Percentiles rank a stretch among this genome's conserved stretches.
Conservation (phyloP, 2,113 vertebrate species). For the Cheirogaleus medius region DNA sequence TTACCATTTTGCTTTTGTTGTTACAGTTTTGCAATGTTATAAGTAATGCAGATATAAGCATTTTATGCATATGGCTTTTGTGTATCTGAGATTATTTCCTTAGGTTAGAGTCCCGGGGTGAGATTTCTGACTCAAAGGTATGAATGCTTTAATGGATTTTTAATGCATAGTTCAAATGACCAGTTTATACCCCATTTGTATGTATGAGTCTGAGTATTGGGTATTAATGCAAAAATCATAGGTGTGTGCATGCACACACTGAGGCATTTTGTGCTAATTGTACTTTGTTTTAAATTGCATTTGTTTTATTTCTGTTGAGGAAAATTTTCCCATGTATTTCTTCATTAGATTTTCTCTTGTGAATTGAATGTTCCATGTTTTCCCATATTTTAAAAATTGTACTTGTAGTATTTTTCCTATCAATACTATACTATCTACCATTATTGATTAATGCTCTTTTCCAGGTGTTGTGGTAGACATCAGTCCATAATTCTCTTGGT, state of each 20-base stretch:
- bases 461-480: not conserved
- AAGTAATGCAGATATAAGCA: not conserved
- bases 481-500: not conserved
- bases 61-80: not conserved
- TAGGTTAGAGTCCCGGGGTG: not conserved
- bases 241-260: not conserved
- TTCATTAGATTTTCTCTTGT: not conserved
- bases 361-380: not conserved
- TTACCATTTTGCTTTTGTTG: constrained; percentile 1
- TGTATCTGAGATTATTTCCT: not conserved
- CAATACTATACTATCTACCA: not conserved
- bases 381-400: not conserved
- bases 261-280: not conserved
- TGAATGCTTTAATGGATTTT: not conserved
- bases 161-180: not conserved
- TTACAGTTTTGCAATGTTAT: not conserved
- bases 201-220: not conserved
- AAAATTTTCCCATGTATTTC: not conserved
- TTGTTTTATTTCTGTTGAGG: not conserved
- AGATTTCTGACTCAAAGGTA: constrained; percentile 2
- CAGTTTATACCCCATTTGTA: not conserved
- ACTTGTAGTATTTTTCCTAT: not conserved
- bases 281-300: not conserved
- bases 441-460: not conserved
- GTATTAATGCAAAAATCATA: not conserved